Conservation (phyloP, 2,797 vertebrate genomes). For the Dendrocincla tyrannina region DNA sequence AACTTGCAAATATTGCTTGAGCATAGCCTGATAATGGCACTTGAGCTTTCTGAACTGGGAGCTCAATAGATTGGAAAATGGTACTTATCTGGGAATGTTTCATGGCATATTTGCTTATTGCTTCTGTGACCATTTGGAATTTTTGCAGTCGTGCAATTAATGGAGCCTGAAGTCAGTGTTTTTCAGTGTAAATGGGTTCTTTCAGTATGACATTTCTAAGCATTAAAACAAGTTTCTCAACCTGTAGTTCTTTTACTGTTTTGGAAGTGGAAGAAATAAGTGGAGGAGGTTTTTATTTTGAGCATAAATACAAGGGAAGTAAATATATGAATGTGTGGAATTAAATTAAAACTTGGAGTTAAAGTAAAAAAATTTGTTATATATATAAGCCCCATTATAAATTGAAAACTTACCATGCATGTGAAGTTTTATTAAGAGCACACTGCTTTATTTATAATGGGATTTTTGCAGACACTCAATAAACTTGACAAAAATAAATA, state of each 20-base stretch:
- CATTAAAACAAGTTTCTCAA: not conserved
- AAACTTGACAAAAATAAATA: constrained; percentile 31
- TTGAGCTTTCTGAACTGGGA: constrained; percentile 12
- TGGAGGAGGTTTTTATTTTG: not conserved
- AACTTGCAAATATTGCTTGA: constrained; percentile 23
- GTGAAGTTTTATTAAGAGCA: not conserved
- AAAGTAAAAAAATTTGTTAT: not conserved
- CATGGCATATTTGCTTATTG: constrained; percentile 21
- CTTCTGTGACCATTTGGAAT: not conserved
- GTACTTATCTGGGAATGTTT: constrained; percentile 18
- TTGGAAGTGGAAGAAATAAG: not conserved
- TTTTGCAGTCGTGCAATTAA: not conserved
- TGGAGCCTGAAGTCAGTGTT: constrained; percentile 10
- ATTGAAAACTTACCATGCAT: not conserved
- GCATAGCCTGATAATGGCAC: constrained; percentile 22
- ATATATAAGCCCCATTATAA: not conserved
- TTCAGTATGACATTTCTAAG: not conserved
- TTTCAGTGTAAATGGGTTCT: not conserved
- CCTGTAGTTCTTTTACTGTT: not conserved
- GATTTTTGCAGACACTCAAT: constrained; percentile 22
- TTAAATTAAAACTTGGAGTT: not conserved
- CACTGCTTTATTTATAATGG: constrained; percentile 2
- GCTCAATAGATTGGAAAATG: constrained; percentile 18
- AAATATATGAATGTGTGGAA: not conserved
- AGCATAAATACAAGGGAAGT: not conserved